Conservation (phyloP, 2,888 invertebrate genomes). For the Sussaba pulchella region DNA sequence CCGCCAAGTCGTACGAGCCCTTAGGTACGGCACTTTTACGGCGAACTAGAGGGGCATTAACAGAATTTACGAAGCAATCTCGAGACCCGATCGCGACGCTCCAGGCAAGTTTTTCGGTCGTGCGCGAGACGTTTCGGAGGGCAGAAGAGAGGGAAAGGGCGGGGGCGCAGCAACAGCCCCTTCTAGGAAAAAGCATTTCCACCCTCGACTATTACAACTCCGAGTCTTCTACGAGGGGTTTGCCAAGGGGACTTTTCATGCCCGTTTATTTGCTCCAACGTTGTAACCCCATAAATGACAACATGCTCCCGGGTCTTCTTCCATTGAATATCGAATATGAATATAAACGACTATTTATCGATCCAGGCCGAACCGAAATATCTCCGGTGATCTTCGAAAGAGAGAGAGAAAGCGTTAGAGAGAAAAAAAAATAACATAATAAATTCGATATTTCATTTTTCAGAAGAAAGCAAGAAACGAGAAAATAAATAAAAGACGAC, state of each 20-base stretch:
- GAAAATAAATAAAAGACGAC: slow-evolving; percentile 2
- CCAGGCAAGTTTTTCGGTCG: slow-evolving; percentile 29
- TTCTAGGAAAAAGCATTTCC: slow-evolving; percentile 50
- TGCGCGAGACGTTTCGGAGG: too few relatives aligned
- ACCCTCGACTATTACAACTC: slow-evolving; percentile 42
- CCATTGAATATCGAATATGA: slow-evolving; percentile 20
- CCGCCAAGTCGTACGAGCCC: slow-evolving; percentile 59
- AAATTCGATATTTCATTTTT: too few relatives aligned
- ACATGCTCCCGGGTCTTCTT: not conserved
- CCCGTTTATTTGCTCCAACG: not conserved
- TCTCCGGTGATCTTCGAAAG: slow-evolving; percentile 2
- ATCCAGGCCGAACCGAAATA: not conserved
- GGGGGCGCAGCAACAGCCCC: slow-evolving; percentile 4
- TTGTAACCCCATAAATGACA: slow-evolving; percentile 6
- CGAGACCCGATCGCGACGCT: slow-evolving; percentile 66
- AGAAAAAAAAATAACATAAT: too few relatives aligned
- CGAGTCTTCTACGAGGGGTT: slow-evolving; percentile 19
- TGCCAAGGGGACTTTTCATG: slow-evolving; percentile 15
- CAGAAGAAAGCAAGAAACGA: not conserved
- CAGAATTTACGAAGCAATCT: slow-evolving; percentile 78
- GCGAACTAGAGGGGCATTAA: slow-evolving; percentile 70
- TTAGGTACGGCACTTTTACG: slow-evolving; percentile 65
- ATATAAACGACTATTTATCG: not conserved
- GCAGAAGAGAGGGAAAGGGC: too few relatives aligned
- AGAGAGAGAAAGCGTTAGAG: not conserved